Evolutionary conservation across 2,888 invertebrate genomes (phyloP), one percentile per base, ranked within the genome.

Genomic region (Liposcelis brunnea): DNA sequence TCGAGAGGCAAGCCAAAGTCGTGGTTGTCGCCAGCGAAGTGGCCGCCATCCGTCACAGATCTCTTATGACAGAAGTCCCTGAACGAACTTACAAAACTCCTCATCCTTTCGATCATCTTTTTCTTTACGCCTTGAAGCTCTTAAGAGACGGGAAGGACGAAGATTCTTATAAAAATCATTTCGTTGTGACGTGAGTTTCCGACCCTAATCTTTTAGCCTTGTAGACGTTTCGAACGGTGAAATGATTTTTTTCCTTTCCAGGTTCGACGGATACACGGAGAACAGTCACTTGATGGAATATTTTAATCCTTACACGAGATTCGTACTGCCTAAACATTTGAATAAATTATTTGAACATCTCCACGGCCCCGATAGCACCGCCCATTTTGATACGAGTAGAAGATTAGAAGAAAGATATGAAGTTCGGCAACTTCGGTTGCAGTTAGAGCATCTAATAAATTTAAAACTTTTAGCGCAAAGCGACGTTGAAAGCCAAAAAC

Each of bases 331-430:
- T 11, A 40, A 40, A 40, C 40, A 40, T 40, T 21, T 40, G 40
- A 40, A 40, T 21, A 40, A 40, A 40, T 21, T 40, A 21, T 40
- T 40, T 19, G 40, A 40, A 18, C 40, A 40, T 11, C 40, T 40
- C 6, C 40, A 40, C 40, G 18, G 21, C 19, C 11, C 40, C 4
- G 21, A 19, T 19, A 11, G 19, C 19, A 40, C 40, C 16, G 40
- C 16, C 16, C 40, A 40, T 40, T 40, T 40, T 11, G 40, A 40
- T 19, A 40, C 40, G n/a, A 40, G 19, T 18, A 7, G 40, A 18
- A 14, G 19, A 40, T 11, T 40, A 5, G 40, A 40, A 19, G 40
- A 40, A 19, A 14, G 40, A 11, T 16, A 40, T 10, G 40, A 40
- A 40, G 40, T 40, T 18, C 7, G 40, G 19, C 40, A 40, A 21